Conservation (phyloP, 37 sponge, comb jelly and placozoan species). For the Geodia barretti region DNA sequence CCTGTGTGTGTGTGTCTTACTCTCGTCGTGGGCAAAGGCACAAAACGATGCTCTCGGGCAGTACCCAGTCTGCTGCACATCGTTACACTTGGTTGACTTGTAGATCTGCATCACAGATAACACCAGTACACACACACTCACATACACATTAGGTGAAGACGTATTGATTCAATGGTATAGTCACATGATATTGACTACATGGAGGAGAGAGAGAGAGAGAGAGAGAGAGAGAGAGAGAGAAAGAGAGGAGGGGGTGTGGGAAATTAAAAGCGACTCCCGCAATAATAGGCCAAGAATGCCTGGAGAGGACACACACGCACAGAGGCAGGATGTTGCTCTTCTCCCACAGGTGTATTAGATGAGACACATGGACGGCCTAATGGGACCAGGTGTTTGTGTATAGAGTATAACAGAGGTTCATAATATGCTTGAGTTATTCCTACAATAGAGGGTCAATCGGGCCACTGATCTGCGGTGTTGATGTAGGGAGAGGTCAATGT, state of each 20-base stretch:
- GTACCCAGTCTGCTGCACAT: conserved; percentile 96
- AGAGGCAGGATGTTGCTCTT: background rate
- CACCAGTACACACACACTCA: background rate
- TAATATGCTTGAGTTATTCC: too few relatives aligned
- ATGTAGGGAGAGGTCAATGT: too few relatives aligned
- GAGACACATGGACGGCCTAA: background rate
- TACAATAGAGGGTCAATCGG: too few relatives aligned
- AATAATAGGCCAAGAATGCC: background rate
- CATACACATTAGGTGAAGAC: conserved; percentile 8
- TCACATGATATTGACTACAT: background rate
- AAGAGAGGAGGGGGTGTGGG: too few relatives aligned
- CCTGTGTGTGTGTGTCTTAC: conserved; percentile 63
- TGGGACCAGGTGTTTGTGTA: too few relatives aligned
- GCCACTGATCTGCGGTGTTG: too few relatives aligned
- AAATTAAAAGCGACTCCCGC: too few relatives aligned
- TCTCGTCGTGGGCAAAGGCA: conserved; percentile 97
- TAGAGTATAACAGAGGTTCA: too few relatives aligned
- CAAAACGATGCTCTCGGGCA: conserved; percentile 99
- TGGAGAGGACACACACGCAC: background rate
- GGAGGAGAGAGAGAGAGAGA: background rate
- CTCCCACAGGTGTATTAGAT: background rate
- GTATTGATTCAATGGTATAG: background rate
- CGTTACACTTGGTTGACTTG: conserved; percentile 97
- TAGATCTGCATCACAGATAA: conserved; percentile 76
- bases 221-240: too few relatives aligned